Conservation (phyloP, 2,113 vertebrate genomes). For the Megaceryle torquata region DNA sequence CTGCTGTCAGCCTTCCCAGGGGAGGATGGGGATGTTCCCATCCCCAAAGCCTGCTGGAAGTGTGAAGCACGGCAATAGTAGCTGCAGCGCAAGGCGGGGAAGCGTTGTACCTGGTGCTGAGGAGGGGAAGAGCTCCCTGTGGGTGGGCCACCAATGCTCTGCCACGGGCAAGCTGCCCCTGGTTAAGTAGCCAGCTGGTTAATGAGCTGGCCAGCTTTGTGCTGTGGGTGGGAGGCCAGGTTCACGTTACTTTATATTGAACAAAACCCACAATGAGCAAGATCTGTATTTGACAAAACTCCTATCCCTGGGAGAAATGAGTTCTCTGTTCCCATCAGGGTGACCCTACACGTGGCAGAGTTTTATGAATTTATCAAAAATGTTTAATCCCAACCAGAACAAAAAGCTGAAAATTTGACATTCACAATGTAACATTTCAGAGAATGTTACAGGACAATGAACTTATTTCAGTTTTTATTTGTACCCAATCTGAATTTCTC, state of each 20-base stretch:
- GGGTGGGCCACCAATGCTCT: neutral
- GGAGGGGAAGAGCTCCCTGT: neutral
- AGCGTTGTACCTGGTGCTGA: neutral
- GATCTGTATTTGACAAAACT: neutral
- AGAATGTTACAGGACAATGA: neutral
- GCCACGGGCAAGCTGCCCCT: neutral
- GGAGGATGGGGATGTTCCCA: neutral
- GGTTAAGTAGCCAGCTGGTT: neutral
- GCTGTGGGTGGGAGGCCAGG: neutral
- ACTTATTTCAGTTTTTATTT: neutral
- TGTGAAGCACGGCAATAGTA: neutral
- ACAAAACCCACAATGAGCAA: neutral
- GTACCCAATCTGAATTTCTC: too few species aligned
- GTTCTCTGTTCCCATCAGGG: neutral
- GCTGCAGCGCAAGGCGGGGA: neutral
- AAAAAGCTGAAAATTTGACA: neutral
- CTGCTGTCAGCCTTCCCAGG: neutral
- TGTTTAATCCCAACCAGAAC: neutral
- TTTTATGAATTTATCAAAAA: neutral
- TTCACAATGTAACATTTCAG: neutral
- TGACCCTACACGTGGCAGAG: too few species aligned
- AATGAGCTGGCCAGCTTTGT: neutral
- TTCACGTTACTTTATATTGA: neutral
- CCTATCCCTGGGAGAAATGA: neutral
- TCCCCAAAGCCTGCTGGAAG: neutral